Conservation (phyloP, 2,888 invertebrate genomes). For the Meteorus colon region DNA sequence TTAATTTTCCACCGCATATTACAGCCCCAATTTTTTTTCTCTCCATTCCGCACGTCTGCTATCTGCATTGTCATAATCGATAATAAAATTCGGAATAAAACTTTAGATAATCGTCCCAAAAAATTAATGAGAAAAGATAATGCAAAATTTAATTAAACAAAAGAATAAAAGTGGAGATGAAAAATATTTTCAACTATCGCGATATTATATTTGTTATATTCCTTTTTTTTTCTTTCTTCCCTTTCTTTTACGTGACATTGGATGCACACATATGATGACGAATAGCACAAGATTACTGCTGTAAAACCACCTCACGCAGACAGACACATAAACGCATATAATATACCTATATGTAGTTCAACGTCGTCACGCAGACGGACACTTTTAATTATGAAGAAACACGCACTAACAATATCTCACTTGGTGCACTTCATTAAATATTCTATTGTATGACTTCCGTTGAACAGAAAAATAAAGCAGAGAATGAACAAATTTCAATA, state of each 20-base stretch:
- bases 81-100: background rate
- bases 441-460: constrained; percentile 5
- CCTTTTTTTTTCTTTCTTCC: background rate
- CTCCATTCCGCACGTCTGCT: background rate
- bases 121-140: background rate
- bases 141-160: background rate
- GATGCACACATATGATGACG: constrained; percentile 1
- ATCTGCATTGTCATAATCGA: background rate
- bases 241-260: constrained; percentile 7
- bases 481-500: background rate
- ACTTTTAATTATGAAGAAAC: constrained; percentile 13
- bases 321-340: background rate
- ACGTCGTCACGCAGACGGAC: constrained; percentile 19
- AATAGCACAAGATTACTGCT: background rate
- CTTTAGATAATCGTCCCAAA: background rate
- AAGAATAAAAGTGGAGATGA: background rate
- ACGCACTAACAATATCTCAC: background rate
- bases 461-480: background rate
- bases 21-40: constrained; percentile 1
- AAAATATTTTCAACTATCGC: background rate
- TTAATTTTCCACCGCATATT: background rate
- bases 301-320: background rate
- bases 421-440: background rate
- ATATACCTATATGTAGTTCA: background rate
- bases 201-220: background rate